phyloP scores from a whole-genome alignment of 2,113 vertebrate genomes.

The Ophiodon elongatus region DNA sequence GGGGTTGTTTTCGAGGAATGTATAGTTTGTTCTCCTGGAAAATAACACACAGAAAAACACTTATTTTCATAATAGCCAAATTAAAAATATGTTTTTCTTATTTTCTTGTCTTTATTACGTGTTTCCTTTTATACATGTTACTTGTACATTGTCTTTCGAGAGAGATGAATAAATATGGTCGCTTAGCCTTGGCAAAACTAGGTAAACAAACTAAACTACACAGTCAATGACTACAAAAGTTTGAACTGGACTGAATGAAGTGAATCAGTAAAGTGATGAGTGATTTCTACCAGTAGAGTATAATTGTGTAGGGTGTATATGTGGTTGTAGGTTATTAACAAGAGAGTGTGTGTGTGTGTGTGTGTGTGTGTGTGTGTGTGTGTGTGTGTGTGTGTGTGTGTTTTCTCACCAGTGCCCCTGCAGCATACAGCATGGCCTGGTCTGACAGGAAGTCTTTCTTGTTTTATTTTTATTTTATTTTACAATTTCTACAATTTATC shows the following conservation, averaged over 20 bases:
- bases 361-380: too few relatives aligned
- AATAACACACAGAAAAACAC: too few relatives aligned
- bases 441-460: conserved; percentile 99
- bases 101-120: neutral
- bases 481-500: neutral
- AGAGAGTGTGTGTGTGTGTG: neutral
- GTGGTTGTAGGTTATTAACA: neutral
- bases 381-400: neutral
- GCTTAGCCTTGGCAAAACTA: neutral
- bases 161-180: too few relatives aligned
- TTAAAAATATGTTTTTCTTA: too few relatives aligned
- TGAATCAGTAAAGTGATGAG: neutral
- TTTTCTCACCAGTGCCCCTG: conserved; percentile 93
- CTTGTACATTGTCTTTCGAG: too few relatives aligned
- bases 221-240: neutral
- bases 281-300: neutral
- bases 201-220: neutral
- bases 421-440: conserved; percentile 98
- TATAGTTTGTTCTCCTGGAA: too few relatives aligned
- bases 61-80: too few relatives aligned
- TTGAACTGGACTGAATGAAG: neutral
- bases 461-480: neutral
- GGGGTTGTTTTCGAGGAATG: neutral
- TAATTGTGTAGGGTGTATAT: neutral
- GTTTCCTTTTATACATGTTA: neutral